phyloP scores from a whole-genome alignment of 2,113 vertebrate species.

The Antennarius striatus region DNA sequence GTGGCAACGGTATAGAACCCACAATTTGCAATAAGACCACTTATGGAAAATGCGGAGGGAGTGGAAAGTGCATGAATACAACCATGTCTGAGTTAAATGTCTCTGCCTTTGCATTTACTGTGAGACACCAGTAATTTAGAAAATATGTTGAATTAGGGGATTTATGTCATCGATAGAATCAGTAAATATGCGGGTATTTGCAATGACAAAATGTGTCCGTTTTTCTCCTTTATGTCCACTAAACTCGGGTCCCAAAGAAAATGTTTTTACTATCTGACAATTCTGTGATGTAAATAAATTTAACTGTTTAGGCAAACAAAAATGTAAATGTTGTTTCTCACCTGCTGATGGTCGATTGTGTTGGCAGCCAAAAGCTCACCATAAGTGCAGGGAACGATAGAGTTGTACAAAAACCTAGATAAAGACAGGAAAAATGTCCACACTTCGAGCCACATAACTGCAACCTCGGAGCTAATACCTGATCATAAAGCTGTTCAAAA shows the following conservation, averaged over 20 bases:
- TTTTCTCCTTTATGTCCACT: too few relatives aligned
- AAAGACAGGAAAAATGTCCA: conserved; percentile 26
- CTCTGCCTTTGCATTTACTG: neutral
- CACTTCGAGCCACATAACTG: conserved; percentile 31
- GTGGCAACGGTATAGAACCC: conserved; percentile 2
- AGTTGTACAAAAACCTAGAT: conserved; percentile 23
- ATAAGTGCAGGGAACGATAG: conserved; percentile 30
- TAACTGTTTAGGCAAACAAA: neutral
- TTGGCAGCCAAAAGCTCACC: conserved; percentile 37
- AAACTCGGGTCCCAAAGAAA: too few relatives aligned
- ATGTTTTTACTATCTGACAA: too few relatives aligned
- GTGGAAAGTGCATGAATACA: conserved; percentile 23
- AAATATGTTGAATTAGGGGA: too few relatives aligned
- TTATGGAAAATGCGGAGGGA: conserved; percentile 36
- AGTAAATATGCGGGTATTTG: too few relatives aligned
- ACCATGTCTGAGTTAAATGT: neutral
- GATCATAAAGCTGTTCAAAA: neutral
- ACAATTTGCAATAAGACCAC: conserved; percentile 26
- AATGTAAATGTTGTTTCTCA: conserved; percentile 18
- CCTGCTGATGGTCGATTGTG: conserved; percentile 47
- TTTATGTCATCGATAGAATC: too few relatives aligned
- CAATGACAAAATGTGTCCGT: too few relatives aligned
- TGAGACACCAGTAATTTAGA: neutral
- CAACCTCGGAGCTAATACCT: neutral
- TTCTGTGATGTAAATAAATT: neutral